Percentiles rank a stretch among this genome's conserved stretches.
Evolutionary conservation across 2,797 vertebrate genomes (phyloP).

Genomic region (Tamandua tetradactyla): DNA sequence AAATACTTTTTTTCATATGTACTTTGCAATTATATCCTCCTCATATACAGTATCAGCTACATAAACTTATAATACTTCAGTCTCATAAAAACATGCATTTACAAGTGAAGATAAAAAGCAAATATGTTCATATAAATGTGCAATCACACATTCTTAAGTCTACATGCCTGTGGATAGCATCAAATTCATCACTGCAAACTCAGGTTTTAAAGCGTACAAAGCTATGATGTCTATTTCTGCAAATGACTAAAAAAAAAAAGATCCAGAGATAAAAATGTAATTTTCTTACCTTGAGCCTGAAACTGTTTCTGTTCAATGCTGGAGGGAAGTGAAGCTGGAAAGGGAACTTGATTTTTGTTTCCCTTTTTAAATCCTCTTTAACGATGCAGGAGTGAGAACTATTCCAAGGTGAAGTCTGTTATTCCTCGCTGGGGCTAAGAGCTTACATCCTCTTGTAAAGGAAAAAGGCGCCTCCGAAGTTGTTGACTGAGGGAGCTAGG

Average conservation of each 20-base stretch:
- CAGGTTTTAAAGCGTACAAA: slow-evolving; percentile 58
- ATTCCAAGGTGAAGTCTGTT: slow-evolving; percentile 85
- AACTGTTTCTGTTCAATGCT: slow-evolving; percentile 69
- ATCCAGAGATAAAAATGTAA: slow-evolving; percentile 61
- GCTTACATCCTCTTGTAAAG: slow-evolving; percentile 86
- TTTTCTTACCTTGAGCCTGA: slow-evolving; percentile 84
- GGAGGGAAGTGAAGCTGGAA: slow-evolving; percentile 28
- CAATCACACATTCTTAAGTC: background rate
- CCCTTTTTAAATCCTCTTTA: slow-evolving; percentile 76
- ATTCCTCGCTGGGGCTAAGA: slow-evolving; percentile 82
- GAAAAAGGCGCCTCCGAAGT: slow-evolving; percentile 86
- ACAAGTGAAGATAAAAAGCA: background rate
- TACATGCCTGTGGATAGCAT: background rate
- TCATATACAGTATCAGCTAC: background rate
- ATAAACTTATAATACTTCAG: background rate
- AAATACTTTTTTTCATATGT: slow-evolving; percentile 15
- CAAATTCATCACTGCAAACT: slow-evolving; percentile 23
- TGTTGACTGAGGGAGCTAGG: slow-evolving; percentile 83
- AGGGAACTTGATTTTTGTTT: slow-evolving; percentile 62
- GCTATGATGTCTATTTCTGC: slow-evolving; percentile 6
- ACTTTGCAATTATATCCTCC: background rate
- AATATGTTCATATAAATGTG: background rate
- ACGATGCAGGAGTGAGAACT: slow-evolving; percentile 80
- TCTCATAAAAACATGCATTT: background rate
- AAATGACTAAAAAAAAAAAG: slow-evolving; percentile 61